These are phyloP conservation scores for Drosophila austrosaltans DNA, from an alignment of 2,888 invertebrate genomes.

Conservation along the genomic window DNA sequence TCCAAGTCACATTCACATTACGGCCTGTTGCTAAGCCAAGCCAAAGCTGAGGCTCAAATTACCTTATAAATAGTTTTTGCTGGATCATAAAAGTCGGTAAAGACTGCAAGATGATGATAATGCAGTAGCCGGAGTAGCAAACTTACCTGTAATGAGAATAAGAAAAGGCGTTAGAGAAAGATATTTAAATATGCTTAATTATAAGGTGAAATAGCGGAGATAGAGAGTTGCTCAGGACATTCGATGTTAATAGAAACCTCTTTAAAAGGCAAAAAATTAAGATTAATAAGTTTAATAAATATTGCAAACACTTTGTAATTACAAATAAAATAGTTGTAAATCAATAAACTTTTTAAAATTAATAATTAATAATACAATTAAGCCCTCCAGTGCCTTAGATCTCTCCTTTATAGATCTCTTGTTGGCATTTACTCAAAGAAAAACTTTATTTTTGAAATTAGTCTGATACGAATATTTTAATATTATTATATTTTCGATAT, in stretches of 20 bases:
- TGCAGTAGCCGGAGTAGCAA: constrained; percentile 35
- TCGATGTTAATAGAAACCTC: not conserved
- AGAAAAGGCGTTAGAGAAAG: constrained; percentile 16
- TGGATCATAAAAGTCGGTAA: constrained; percentile 61
- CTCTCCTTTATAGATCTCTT: not conserved
- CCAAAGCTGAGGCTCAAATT: constrained; percentile 58
- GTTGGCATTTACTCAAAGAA: not conserved
- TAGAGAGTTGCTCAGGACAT: not conserved
- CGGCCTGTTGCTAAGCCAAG: constrained; percentile 67
- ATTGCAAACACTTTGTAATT: too few species aligned
- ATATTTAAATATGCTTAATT: constrained; percentile 39
- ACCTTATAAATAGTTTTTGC: constrained; percentile 74
- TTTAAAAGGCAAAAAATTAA: not conserved
- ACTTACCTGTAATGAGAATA: constrained; percentile 56
- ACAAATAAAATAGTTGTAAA: too few species aligned
- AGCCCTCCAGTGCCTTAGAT: too few species aligned
- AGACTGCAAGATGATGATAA: constrained; percentile 34
- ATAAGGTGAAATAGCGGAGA: constrained; percentile 19
- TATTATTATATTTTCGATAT: too few species aligned
- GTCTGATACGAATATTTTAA: too few species aligned
- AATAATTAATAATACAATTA: not conserved
- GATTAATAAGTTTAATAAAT: not conserved
- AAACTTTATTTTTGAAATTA: too few species aligned
- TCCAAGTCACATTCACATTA: constrained; percentile 38
- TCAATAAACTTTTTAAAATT: not conserved